Evolutionary conservation across 2,888 invertebrate genomes (phyloP), one percentile per base, ranked within the genome.

Genomic region (Acholoe squamosa): DNA sequence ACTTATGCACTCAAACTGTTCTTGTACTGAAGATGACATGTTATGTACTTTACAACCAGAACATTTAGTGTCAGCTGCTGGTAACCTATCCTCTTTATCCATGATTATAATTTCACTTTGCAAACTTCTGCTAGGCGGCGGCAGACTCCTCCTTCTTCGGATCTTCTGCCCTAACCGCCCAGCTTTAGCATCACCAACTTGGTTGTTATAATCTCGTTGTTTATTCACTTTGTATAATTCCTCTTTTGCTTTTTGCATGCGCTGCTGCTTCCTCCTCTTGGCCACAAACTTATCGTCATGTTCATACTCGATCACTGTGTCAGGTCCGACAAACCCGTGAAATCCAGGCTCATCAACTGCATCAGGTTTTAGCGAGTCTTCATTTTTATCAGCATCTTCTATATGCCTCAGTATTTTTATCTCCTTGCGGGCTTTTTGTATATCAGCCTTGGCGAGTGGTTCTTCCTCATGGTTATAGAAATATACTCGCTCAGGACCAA

Each of bases 1-100:
- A 56, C 16, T 56, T 5, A 91, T 61, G 43, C 91, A 91, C 34
- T 91, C 91, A 76, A 84, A 91, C 33, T 76, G 31, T n/a, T 33
- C 89, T 22, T 56, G n/a, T 76, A 25, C 19, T 14, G 25, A 22
- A 14, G 52, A 10, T 1, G 86, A 86, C 12, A 86, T 51, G 31
- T 86, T 86, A 52, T 86, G 54, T 25, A 52, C 52, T 28, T 16
- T 28, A 28, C 54, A 86, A 0, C 86, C 52, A 52, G 5, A 14
- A 28, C 84, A 84, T 33, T 33, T n/a, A 22, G 14, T 0, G 25
- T 28, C 28, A 34, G 43, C 33, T 0, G 16, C 43, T 22, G n/a
- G 22, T 0, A 76, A 16, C 0, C 3, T 0, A 22, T 43, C 80
- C 71, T 71, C 71, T 16, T 71, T 71, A 3, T 14, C 25, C 14